Evolutionary conservation across 2,797 vertebrate species (phyloP), one percentile per base, ranked within the genome.

Genomic region (Capromys pilorides): DNA sequence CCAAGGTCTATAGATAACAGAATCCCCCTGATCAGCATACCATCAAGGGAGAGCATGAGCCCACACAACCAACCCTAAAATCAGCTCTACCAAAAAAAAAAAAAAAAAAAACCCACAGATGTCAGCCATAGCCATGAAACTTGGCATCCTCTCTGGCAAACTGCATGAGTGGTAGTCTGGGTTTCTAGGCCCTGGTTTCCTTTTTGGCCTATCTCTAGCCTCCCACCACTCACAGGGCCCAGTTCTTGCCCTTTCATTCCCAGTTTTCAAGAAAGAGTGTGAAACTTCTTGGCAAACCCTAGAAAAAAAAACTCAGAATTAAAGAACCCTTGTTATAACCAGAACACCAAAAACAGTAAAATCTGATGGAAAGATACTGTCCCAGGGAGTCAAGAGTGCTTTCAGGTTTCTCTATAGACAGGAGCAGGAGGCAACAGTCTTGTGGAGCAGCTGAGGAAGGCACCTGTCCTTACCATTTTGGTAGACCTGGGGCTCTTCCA

Each of bases 191-290:
- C 45, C 49, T 78, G 57, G 19, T 16, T 28, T 41, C 31, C n/a
- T 28, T 16, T 66, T 45, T n/a, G 8, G 31, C 12, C 28, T 91
- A 54, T 82, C 59, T 75, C 57, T 39, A 77, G 31, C 61, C 45
- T 83, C 73, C 73, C 5, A 21, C 41, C 36, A 77, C 39, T 41
- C 36, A 11, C 18, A 33, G 66, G 13, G 10, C 26, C 69, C 45
- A 36, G 16, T 4, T 90, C 39, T 89, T 84, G 80, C 61, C 71
- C 51, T 86, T 95, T 78, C 49, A 79, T 94, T 91, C 69, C 39
- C 36, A 12, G 54, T 39, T 91, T 59, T 71, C 21, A 75, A 41
- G 57, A 41, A 26, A 33, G 49, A 33, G 14, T 91, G 8, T 86
- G 36, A 80, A 83, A 93, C 13, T 77, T 54, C 79, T 71, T 77